These are phyloP conservation scores for fruit fly (Drosophila melanogaster) DNA, from an alignment of 1,140 invertebrate species.

Conservation along the genomic window DNA sequence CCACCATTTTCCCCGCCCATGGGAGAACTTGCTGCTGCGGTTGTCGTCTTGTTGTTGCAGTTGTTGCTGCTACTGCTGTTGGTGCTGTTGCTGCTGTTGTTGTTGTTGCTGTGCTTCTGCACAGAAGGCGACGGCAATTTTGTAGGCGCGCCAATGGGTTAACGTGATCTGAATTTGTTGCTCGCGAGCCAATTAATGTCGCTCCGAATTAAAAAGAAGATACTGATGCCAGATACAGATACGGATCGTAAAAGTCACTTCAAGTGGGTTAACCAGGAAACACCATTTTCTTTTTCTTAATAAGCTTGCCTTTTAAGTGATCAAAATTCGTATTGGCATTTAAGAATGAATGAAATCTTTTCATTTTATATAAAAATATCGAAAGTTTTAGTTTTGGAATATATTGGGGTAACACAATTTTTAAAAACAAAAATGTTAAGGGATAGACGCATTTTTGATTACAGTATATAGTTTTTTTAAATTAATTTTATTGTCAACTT, in stretches of 20 bases:
- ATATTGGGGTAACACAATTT: neutral
- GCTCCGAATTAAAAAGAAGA: constrained; percentile 44
- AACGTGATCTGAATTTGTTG: constrained; percentile 83
- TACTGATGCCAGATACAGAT: constrained; percentile 29
- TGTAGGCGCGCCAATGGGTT: constrained; percentile 70
- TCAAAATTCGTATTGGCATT: neutral
- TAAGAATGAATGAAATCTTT: neutral
- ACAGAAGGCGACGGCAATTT: constrained; percentile 75
- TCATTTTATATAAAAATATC: neutral
- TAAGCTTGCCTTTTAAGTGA: neutral
- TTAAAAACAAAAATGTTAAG: no score
- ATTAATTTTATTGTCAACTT: no score
- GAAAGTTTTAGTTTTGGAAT: neutral
- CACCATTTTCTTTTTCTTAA: constrained; percentile 4
- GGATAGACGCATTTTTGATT: no score
- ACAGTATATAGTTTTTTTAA: no score
- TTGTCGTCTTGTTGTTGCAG: constrained; percentile 38
- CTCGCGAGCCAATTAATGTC: constrained; percentile 72
- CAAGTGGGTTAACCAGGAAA: constrained; percentile 25
- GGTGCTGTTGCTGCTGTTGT: constrained; percentile 7
- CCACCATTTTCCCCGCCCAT: constrained; percentile 13
- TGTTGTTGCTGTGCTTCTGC: constrained; percentile 34
- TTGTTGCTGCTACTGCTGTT: constrained; percentile 11
- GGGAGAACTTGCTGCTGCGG: constrained; percentile 44
- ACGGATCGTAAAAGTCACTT: constrained; percentile 40